Base-by-base conservation (phyloP, 2,113 vertebrate genomes). In the Sapajus apella region DNA sequence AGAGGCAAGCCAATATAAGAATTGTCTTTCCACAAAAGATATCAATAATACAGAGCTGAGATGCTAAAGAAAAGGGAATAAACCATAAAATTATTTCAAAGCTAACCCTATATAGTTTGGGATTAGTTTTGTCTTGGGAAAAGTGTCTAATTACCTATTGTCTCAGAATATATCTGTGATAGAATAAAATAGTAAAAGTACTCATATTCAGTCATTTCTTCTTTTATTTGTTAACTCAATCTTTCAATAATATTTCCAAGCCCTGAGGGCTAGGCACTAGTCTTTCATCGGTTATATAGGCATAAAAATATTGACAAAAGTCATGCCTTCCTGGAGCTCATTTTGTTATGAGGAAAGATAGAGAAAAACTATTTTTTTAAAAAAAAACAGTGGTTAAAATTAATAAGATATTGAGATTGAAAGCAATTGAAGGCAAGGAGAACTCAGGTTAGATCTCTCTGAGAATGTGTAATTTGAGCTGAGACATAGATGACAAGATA, bases 271-370 rank as follows among this genome's bases (percentile, higher is more conserved):
- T 43, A 79, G 47, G 27, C 56, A 81, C 35, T 25, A 21, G 16
- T n/a, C 40, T 88, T 6, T 73, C 70, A 43, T 90, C 47, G 61
- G 9, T 55, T 45, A 77, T 76, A 70, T 13, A 64, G 6, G 27
- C 95, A 77, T 95, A 73, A 91, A 25, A 64, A 61, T 43, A 56
- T 30, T 85, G 56, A 81, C 30, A 94, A 37, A 95, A 77, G 13
- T 82, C 27, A 27, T 85, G 37, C 43, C 45, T 47, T 55, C 52
- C 52, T 81, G 17, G 56, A 58, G n/a, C 27, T 94, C 85, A 27
- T 12, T 75, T 87, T 72, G 35, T 58, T 37, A 40, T 30, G 47
- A 8, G 64, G 10, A 35, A 80, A 96, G 18, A 23, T 64, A 72
- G 16, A 76, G 2, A 76, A n/a, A 64, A 85, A 80, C 17, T 25